These are phyloP conservation scores for Bradypodion ventrale DNA, from an alignment of 2,797 vertebrate species.

Conservation along the genomic window DNA sequence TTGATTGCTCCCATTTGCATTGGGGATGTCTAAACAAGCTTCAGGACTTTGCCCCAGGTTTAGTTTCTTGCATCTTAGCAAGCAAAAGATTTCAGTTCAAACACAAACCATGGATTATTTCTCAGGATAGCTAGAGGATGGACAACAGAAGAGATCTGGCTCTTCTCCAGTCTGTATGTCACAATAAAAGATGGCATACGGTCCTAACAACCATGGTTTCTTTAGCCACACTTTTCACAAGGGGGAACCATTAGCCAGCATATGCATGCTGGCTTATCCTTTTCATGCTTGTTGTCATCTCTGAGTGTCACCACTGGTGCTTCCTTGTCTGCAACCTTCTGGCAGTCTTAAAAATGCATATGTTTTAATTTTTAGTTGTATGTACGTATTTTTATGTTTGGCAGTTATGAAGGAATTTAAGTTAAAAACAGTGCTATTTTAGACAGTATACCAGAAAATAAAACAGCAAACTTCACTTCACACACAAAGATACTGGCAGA, in stretches of 20 bases:
- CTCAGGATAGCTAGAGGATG: background rate
- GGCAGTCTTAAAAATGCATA: background rate
- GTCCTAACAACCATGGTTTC: background rate
- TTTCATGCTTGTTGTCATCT: background rate
- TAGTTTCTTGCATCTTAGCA: background rate
- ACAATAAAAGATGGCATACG: background rate
- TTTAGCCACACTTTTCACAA: background rate
- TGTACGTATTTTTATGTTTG: background rate
- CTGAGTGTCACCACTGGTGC: background rate
- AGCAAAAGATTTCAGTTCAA: background rate
- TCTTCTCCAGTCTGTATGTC: background rate
- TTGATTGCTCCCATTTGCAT: background rate
- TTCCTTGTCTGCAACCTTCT: background rate
- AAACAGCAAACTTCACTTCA: slow-evolving; percentile 16
- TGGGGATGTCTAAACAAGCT: background rate
- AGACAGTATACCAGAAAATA: background rate
- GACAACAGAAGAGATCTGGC: background rate
- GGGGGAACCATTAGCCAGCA: background rate
- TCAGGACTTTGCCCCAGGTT: background rate
- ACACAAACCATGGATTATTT: background rate
- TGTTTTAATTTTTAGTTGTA: background rate
- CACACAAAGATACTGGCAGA: background rate
- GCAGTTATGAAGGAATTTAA: background rate
- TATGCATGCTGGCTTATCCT: background rate
- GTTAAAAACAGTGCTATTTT: slow-evolving; percentile 1